These are phyloP conservation scores for Amphilophus citrinellus DNA, from an alignment of 2,113 vertebrate species.

Conservation along the genomic window DNA sequence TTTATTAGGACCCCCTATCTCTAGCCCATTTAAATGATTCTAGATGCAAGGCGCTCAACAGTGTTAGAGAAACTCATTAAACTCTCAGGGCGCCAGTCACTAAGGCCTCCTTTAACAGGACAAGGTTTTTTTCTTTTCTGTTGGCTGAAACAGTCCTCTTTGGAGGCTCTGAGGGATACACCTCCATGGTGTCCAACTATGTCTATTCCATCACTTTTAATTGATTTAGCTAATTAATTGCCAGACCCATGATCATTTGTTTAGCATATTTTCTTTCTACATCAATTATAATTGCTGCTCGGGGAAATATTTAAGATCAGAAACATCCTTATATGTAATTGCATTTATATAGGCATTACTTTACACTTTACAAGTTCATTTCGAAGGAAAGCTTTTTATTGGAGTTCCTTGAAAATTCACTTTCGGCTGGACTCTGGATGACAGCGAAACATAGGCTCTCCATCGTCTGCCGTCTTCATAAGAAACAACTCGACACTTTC, in stretches of 20 bases:
- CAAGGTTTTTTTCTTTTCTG: conserved; percentile 49
- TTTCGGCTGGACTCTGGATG: conserved; percentile 47
- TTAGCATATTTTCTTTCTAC: conserved; percentile 44
- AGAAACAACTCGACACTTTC: conserved; percentile 63
- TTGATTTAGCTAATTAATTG: conserved; percentile 72
- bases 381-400: neutral
- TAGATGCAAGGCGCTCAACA: conserved; percentile 73
- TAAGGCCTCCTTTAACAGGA: conserved; percentile 70
- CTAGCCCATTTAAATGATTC: conserved; percentile 80
- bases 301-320: conserved; percentile 12
- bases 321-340: neutral
- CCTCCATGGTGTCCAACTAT: conserved; percentile 51
- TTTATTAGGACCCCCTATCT: conserved; percentile 83
- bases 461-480: conserved; percentile 49
- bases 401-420: conserved; percentile 4
- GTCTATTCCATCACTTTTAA: conserved; percentile 62
- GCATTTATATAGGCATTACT: neutral
- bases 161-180: conserved; percentile 51
- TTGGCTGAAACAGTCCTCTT: conserved; percentile 56
- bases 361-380: conserved; percentile 8
- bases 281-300: conserved; percentile 2
- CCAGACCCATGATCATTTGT: conserved; percentile 50
- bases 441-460: conserved; percentile 32
- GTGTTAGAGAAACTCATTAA: conserved; percentile 83
- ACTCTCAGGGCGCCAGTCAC: conserved; percentile 77